A percentile compares a stretch with the other conserved stretches of the same genome.
Conservation (phyloP, 2,888 invertebrate genomes). For the Aphidoletes aphidimyza region DNA sequence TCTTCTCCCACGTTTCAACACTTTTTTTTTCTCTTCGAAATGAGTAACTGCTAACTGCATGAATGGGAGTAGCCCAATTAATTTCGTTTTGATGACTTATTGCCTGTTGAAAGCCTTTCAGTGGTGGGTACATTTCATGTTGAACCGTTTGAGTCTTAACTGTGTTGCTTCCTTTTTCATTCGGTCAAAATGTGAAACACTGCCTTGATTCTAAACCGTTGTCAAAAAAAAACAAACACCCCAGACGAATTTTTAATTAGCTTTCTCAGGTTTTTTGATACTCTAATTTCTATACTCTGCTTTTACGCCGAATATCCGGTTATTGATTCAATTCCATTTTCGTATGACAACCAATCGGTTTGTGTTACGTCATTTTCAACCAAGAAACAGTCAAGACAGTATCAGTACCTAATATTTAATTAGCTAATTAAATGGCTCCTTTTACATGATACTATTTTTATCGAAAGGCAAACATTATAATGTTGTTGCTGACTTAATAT, state of each 20-base stretch:
- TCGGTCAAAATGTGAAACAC: too few species aligned
- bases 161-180: too few species aligned
- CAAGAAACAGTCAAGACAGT: too few species aligned
- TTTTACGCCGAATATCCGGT: too few species aligned
- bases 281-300: too few species aligned
- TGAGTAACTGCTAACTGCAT: background rate
- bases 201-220: too few species aligned
- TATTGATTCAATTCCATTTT: background rate
- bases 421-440: background rate
- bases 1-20: background rate
- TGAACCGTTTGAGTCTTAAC: background rate
- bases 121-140: background rate
- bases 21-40: background rate
- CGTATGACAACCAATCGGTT: background rate
- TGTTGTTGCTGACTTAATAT: background rate
- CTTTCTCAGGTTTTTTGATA: too few species aligned
- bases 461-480: background rate
- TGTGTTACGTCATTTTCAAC: background rate
- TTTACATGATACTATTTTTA: background rate
- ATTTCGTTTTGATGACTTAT: conserved; percentile 35
- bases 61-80: background rate
- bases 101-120: background rate
- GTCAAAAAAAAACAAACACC: too few species aligned
- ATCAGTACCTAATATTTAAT: background rate
- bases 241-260: too few species aligned